These are phyloP conservation scores for Toxotes chatareus DNA, from an alignment of 2,113 vertebrate species.

Conservation along the genomic window DNA sequence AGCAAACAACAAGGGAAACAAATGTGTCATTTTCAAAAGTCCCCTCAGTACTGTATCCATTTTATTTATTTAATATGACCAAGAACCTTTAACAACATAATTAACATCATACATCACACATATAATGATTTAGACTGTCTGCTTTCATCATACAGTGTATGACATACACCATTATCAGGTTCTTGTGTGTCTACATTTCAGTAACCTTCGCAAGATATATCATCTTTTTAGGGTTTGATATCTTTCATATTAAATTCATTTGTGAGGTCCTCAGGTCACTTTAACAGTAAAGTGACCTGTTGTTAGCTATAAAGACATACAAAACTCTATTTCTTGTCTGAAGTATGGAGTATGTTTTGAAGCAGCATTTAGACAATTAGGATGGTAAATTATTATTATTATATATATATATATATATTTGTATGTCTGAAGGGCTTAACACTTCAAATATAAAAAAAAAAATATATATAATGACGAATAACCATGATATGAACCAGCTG, in stretches of 20 bases:
- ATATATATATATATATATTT: too few species aligned
- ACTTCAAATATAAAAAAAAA: not conserved
- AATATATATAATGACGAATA: too few species aligned
- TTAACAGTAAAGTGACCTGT: not conserved
- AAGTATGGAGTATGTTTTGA: not conserved
- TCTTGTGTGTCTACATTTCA: not conserved
- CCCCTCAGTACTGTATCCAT: not conserved
- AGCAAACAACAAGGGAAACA: conserved; percentile 22
- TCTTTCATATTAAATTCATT: not conserved
- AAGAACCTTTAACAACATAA: not conserved
- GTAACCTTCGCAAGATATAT: not conserved
- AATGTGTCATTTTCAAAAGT: not conserved
- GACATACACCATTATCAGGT: not conserved
- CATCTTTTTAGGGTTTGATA: too few species aligned
- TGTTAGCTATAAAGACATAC: not conserved
- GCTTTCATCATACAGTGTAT: not conserved
- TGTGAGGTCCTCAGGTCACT: not conserved
- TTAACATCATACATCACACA: conserved; percentile 11
- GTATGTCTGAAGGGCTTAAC: too few species aligned
- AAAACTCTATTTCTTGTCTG: not conserved
- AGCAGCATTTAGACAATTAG: not conserved
- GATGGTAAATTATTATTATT: too few species aligned
- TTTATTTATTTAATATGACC: not conserved
- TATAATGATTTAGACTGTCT: not conserved
- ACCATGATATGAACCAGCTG: not conserved